Evolutionary conservation across 2,113 vertebrate species (phyloP).

Genomic region (Taxidea taxus): DNA sequence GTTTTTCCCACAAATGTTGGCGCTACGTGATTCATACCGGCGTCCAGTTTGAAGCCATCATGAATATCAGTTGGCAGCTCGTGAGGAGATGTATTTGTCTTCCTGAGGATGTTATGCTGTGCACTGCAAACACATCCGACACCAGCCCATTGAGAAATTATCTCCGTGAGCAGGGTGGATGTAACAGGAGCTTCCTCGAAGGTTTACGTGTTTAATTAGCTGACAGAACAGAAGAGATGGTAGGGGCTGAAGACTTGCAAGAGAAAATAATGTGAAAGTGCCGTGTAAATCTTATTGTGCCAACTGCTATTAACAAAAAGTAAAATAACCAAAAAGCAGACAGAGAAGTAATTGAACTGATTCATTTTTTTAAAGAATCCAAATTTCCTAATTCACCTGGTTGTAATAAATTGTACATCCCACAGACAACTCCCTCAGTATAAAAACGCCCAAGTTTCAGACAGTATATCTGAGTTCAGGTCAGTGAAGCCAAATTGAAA

Average conservation of each 20-base stretch:
- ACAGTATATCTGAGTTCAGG: neutral
- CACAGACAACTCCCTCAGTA: neutral
- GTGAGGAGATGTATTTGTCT: constrained; percentile 39
- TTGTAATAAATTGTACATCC: neutral
- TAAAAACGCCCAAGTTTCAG: neutral
- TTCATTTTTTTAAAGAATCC: neutral
- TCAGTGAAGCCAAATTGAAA: constrained; percentile 9
- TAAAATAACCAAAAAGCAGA: neutral
- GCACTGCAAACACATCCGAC: constrained; percentile 34
- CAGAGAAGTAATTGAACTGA: neutral
- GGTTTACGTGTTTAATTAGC: constrained; percentile 73
- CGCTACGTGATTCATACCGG: neutral
- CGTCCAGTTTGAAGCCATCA: constrained; percentile 18
- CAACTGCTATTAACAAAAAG: constrained; percentile 28
- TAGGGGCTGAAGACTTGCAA: constrained; percentile 36
- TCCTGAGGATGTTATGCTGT: constrained; percentile 29
- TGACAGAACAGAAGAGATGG: constrained; percentile 43
- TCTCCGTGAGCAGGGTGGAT: constrained; percentile 43
- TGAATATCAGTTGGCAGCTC: constrained; percentile 13
- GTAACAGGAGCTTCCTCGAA: constrained; percentile 56
- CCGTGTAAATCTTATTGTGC: neutral
- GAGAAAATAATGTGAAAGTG: constrained; percentile 35
- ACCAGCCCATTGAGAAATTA: constrained; percentile 35
- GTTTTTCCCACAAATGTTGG: neutral
- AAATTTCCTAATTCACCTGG: neutral